These are phyloP conservation scores for Gandaritis pyraliata DNA, from an alignment of 2,888 invertebrate genomes.

Conservation along the genomic window DNA sequence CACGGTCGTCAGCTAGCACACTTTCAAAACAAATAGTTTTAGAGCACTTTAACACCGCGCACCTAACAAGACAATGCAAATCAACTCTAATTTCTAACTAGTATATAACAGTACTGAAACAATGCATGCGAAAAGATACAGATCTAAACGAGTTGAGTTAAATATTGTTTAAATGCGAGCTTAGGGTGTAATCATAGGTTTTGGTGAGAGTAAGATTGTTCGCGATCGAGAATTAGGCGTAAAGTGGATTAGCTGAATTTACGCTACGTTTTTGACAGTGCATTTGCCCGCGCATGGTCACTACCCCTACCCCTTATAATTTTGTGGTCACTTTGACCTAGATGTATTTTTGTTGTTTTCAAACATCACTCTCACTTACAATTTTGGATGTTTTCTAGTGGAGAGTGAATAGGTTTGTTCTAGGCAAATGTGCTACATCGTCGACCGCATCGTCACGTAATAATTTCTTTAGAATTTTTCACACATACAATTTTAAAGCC, in stretches of 20 bases:
- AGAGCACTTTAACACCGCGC: conserved; percentile 15
- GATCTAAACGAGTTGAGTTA: conserved; percentile 59
- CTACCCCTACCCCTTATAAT: background rate
- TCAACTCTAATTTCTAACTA: conserved; percentile 31
- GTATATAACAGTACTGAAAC: conserved; percentile 46
- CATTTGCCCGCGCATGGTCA: background rate
- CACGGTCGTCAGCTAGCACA: conserved; percentile 14
- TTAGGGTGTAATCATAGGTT: conserved; percentile 44
- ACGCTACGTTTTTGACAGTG: background rate
- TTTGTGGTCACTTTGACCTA: conserved; percentile 9
- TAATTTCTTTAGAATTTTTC: conserved; percentile 24
- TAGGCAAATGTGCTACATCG: no score
- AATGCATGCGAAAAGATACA: conserved; percentile 52
- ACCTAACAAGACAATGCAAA: conserved; percentile 41
- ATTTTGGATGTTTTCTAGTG: no score
- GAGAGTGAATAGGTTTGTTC: no score
- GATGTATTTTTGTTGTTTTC: conserved; percentile 1
- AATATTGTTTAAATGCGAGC: conserved; percentile 56
- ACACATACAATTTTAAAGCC: conserved; percentile 23
- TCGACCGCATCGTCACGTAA: no score
- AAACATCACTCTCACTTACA: background rate
- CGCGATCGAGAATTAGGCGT: conserved; percentile 16
- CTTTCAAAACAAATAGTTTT: conserved; percentile 17
- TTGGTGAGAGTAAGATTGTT: conserved; percentile 32
- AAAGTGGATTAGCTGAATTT: conserved; percentile 19